These are phyloP conservation scores for Salpingus planirostris DNA, from an alignment of 2,888 invertebrate genomes.

Conservation along the genomic window DNA sequence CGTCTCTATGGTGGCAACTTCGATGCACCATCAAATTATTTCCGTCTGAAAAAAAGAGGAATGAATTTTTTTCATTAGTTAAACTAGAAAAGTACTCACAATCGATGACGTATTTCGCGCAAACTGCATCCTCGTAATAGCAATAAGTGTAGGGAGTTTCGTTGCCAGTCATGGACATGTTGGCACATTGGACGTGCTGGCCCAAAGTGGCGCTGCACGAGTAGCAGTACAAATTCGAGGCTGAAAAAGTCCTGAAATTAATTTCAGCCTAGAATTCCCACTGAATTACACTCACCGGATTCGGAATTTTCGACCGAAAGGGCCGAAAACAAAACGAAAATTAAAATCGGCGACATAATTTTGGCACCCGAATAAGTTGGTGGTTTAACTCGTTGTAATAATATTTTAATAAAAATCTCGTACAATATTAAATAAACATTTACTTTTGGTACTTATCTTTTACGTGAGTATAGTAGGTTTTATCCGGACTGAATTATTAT, in stretches of 20 bases:
- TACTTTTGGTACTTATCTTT: too few relatives aligned
- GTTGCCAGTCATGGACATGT: constrained; percentile 12
- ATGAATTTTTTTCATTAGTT: background rate
- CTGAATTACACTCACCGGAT: too few relatives aligned
- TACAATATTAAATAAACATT: too few relatives aligned
- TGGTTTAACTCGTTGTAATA: too few relatives aligned
- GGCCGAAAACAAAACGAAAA: too few relatives aligned
- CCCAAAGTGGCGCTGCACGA: constrained; percentile 23
- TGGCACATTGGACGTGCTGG: constrained; percentile 19
- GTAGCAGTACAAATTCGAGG: constrained; percentile 22
- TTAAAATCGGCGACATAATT: too few relatives aligned
- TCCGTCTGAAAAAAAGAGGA: constrained; percentile 3
- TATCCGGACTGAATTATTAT: too few relatives aligned
- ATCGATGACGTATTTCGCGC: constrained; percentile 28
- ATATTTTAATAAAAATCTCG: too few relatives aligned
- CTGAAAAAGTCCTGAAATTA: too few relatives aligned
- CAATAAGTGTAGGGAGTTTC: constrained; percentile 17
- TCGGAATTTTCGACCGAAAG: too few relatives aligned
- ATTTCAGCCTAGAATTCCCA: too few relatives aligned
- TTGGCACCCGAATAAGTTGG: too few relatives aligned
- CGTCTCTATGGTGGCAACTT: constrained; percentile 2
- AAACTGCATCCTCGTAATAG: constrained; percentile 23
- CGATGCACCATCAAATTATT: constrained; percentile 4
- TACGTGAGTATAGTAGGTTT: background rate
- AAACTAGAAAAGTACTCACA: constrained; percentile 19